These are phyloP conservation scores for Fukomys damarensis DNA, from an alignment of 2,113 vertebrate genomes.

Conservation along the genomic window DNA sequence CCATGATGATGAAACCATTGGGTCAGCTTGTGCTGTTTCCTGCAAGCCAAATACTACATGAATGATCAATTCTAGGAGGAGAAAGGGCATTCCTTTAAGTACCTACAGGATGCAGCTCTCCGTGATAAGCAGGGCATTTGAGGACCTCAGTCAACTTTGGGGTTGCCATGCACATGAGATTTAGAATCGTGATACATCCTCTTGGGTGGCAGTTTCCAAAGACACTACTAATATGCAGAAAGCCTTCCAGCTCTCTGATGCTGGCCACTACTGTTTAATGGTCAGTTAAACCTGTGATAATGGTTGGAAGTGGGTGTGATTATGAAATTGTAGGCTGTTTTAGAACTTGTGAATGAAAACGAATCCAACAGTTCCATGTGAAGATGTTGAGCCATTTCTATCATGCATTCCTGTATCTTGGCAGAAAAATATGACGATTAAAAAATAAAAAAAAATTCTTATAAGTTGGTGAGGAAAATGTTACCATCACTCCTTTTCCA, in stretches of 20 bases:
- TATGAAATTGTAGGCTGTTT: constrained; percentile 88
- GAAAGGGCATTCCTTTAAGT: constrained; percentile 68
- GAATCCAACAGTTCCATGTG: constrained; percentile 93
- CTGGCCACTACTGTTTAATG: constrained; percentile 90
- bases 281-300: constrained; percentile 90
- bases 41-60: constrained; percentile 70
- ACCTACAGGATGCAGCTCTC: constrained; percentile 65
- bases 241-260: constrained; percentile 86
- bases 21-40: constrained; percentile 73
- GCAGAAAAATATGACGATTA: constrained; percentile 95
- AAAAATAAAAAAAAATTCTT: constrained; percentile 92
- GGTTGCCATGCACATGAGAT: constrained; percentile 86
- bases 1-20: constrained; percentile 64
- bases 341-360: constrained; percentile 91
- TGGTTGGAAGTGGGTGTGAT: constrained; percentile 87
- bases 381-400: constrained; percentile 98
- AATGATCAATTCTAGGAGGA: constrained; percentile 64
- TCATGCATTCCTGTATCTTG: constrained; percentile 98
- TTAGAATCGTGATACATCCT: constrained; percentile 83
- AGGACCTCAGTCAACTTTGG: constrained; percentile 66
- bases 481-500: not conserved
- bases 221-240: constrained; percentile 88
- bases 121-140: constrained; percentile 30
- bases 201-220: constrained; percentile 85
- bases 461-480: constrained; percentile 23